Percentiles rank a stretch among this genome's conserved stretches.
Evolutionary conservation across 1,140 invertebrate genomes (phyloP).

Genomic region (Zophobas atratus): DNA sequence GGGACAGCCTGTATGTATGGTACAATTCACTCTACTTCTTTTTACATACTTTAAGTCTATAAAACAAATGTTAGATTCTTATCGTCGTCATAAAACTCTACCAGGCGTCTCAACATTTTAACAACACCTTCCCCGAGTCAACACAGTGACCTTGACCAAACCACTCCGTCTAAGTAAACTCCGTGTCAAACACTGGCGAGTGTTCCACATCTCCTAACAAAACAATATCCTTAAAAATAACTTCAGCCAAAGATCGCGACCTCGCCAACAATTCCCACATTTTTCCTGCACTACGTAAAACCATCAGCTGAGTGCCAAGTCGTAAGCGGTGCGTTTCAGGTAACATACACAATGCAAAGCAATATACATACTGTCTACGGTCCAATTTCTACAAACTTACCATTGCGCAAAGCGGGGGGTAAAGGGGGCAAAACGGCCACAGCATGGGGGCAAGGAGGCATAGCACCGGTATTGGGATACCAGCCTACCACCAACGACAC

Average conservation of each 20-base stretch:
- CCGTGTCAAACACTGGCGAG: not conserved
- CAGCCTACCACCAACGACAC: constrained; percentile 65
- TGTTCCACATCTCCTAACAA: not conserved
- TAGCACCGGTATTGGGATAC: constrained; percentile 65
- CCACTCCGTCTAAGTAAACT: too few relatives aligned
- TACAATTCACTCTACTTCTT: too few relatives aligned
- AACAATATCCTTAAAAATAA: not conserved
- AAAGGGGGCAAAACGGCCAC: constrained; percentile 78
- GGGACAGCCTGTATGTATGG: too few relatives aligned
- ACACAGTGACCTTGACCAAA: not conserved
- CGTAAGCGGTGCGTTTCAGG: constrained; percentile 14
- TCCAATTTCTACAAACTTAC: constrained; percentile 62
- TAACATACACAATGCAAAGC: constrained; percentile 24
- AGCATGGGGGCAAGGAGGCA: constrained; percentile 75
- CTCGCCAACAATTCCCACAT: not conserved
- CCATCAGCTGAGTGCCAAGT: constrained; percentile 11
- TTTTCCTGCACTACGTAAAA: not conserved
- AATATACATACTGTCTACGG: constrained; percentile 6
- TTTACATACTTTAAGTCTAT: too few relatives aligned
- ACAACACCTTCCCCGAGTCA: too few relatives aligned
- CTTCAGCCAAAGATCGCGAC: not conserved
- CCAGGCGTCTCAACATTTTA: too few relatives aligned
- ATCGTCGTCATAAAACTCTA: too few relatives aligned
- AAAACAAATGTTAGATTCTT: too few relatives aligned
- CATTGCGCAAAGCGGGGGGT: constrained; percentile 68